Conservation (phyloP, 23 tunicate species). For the Corella eumyota region DNA sequence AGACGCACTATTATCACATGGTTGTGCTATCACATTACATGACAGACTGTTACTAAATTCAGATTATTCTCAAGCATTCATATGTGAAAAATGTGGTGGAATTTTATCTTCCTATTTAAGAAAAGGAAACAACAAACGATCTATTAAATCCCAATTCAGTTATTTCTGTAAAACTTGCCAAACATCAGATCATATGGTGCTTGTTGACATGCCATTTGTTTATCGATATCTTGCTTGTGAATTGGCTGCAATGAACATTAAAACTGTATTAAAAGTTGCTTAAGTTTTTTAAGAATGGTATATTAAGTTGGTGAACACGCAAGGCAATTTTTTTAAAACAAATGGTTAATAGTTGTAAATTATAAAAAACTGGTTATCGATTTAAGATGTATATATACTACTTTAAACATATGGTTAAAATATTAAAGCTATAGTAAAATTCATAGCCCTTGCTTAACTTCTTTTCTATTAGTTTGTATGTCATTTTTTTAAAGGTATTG, state of each 20-base stretch:
- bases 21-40: conserved; percentile 51
- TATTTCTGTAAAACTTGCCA: conserved; percentile 46
- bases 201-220: conserved; percentile 65
- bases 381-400: too few relatives aligned
- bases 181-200: conserved; percentile 19
- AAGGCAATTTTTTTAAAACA: too few relatives aligned
- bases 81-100: conserved; percentile 80
- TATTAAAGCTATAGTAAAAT: too few relatives aligned
- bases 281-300: too few relatives aligned
- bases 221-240: conserved; percentile 66
- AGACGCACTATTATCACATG: conserved; percentile 92
- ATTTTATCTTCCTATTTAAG: neutral
- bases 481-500: too few relatives aligned
- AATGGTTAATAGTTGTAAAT: too few relatives aligned
- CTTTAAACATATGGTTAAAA: too few relatives aligned
- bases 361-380: too few relatives aligned
- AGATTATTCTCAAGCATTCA: conserved; percentile 35
- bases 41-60: conserved; percentile 60
- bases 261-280: too few relatives aligned
- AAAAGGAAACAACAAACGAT: neutral
- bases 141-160: conserved; percentile 2
- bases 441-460: too few relatives aligned
- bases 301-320: too few relatives aligned
- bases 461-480: too few relatives aligned
- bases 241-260: conserved; percentile 88